Evolutionary conservation across 2,113 vertebrate species (phyloP), one percentile per base, ranked within the genome.

Genomic region (Puma concolor): DNA sequence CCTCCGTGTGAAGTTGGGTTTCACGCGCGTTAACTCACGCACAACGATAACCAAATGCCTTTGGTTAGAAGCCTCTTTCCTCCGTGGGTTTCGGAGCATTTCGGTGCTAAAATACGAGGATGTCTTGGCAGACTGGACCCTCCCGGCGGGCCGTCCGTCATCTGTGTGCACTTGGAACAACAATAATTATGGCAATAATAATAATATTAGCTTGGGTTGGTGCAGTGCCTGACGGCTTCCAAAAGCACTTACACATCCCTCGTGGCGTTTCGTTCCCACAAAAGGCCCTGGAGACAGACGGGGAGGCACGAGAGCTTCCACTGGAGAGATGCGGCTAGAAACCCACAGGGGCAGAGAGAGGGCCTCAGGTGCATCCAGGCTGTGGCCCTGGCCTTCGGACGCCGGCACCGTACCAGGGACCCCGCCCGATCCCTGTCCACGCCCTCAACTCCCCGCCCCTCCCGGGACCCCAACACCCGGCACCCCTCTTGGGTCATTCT

Each of bases 1-100:
- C 88, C 85, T 60, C 94, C 91, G 94, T 86, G 64, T n/a, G 83
- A 85, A 96, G 91, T 27, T 0, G 0, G 33, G 57, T 48, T 79
- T 97, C 93, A 84, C 72, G 96, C 81, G 54, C 82, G 88, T 98
- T 97, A 91, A 93, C 94, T 92, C n/a, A 6, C 2, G 79, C 15
- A 4, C 52, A 10, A 12, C 1, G 31, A 86, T 25, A 23, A 44
- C 16, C 72, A 48, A 33, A 96, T 10, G 50, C 50, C 69, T 94
- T 63, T 63, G 57, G n/a, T 33, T 11, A 4, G 54, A 79, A 94
- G 79, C 94, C 50, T 72, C 86, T 82, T 69, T 89, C 48, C 66
- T 94, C 90, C 5, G 0, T 0, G 0, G 83, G 33, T 89, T 92
- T 95, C 87, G 50, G 36, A 90, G 94, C 38, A 9, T 83, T 92